These are phyloP conservation scores for Fissipunctia ypsillon DNA, from an alignment of 2,888 invertebrate genomes.

Conservation along the genomic window DNA sequence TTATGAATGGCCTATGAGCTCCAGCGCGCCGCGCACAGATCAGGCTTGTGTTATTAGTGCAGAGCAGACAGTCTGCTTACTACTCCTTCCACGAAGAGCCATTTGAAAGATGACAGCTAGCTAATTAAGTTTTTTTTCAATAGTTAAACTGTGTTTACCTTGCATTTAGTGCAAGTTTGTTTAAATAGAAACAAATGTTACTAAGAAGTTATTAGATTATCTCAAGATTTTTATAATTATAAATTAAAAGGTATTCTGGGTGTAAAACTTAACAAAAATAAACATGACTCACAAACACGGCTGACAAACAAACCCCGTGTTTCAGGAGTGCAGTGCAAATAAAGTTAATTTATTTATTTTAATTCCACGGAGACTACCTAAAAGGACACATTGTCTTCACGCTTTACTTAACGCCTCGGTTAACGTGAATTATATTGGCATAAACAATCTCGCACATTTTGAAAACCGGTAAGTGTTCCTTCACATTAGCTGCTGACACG, in stretches of 20 bases:
- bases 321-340: constrained; percentile 14
- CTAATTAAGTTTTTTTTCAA: too few relatives aligned
- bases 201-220: too few relatives aligned
- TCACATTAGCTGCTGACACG: constrained; percentile 16
- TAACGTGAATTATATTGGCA: constrained; percentile 21
- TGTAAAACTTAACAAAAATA: constrained; percentile 12
- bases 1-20: constrained; percentile 88
- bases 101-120: not conserved
- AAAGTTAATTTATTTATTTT: constrained; percentile 34
- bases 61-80: constrained; percentile 65
- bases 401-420: constrained; percentile 35
- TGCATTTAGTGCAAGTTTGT: not conserved
- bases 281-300: constrained; percentile 24
- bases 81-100: not conserved
- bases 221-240: too few relatives aligned
- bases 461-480: constrained; percentile 9
- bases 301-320: constrained; percentile 31
- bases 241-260: not conserved
- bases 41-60: constrained; percentile 54
- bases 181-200: too few relatives aligned
- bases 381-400: constrained; percentile 39
- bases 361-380: constrained; percentile 4
- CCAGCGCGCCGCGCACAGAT: constrained; percentile 74
- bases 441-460: constrained; percentile 21
- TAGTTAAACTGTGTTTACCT: not conserved